Evolutionary conservation across 2,113 vertebrate genomes (phyloP).

Genomic region (Thermophis baileyi): DNA sequence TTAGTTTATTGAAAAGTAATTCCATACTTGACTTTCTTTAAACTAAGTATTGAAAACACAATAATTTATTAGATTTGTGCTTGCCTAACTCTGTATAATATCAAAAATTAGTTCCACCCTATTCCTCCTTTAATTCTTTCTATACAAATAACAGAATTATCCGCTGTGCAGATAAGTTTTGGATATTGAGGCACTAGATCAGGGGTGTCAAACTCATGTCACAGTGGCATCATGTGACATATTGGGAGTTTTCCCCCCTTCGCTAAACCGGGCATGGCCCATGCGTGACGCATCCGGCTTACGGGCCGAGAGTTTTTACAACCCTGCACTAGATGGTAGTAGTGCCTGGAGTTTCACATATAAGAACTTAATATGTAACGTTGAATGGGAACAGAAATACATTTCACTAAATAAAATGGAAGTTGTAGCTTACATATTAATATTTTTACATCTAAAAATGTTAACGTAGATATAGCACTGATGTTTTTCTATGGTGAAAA

Average conservation of each 20-base stretch:
- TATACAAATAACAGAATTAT: background rate
- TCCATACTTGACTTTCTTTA: background rate
- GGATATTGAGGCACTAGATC: background rate
- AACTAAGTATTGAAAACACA: background rate
- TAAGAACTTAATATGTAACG: background rate
- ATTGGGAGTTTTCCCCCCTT: too few relatives aligned
- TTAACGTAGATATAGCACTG: background rate
- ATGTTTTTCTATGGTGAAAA: background rate
- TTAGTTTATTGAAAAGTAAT: background rate
- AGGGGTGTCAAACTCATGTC: too few relatives aligned
- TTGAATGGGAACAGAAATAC: background rate
- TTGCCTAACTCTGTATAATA: background rate
- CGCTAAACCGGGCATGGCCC: too few relatives aligned
- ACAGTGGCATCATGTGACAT: too few relatives aligned
- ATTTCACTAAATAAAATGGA: background rate
- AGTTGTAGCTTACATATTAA: background rate
- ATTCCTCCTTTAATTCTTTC: background rate
- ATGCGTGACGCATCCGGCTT: too few relatives aligned
- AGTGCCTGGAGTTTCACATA: background rate
- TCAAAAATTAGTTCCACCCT: background rate
- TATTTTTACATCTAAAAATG: background rate
- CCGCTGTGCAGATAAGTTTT: background rate
- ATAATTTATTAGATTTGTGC: background rate
- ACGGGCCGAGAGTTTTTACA: too few relatives aligned
- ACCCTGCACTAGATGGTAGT: background rate